Conservation (phyloP, 2,888 invertebrate genomes). For the Andrena flavipes region DNA sequence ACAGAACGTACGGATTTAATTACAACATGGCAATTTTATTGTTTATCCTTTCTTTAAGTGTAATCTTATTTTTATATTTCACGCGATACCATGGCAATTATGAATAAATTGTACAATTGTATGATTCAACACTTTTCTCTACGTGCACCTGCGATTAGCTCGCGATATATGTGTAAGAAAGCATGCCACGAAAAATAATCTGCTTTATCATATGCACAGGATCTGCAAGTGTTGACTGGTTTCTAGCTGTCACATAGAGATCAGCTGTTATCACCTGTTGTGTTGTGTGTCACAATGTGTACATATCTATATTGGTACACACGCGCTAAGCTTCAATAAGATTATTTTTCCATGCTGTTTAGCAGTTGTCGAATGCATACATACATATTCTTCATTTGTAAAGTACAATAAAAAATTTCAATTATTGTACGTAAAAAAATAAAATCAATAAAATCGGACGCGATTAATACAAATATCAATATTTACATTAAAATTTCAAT, state of each 20-base stretch:
- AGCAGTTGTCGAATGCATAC: not conserved
- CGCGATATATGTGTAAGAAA: not conserved
- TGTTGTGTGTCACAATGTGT: constrained; percentile 33
- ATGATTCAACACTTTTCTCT: not conserved
- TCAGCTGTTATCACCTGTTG: constrained; percentile 63
- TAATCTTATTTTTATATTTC: not conserved
- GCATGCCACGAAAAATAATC: not conserved
- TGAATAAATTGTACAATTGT: not conserved
- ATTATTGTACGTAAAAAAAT: not conserved
- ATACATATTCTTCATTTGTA: not conserved
- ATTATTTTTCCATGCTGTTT: constrained; percentile 15
- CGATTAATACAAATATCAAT: not conserved
- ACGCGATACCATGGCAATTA: not conserved
- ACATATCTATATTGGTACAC: constrained; percentile 20
- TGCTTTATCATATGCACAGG: not conserved
- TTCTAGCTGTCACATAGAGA: constrained; percentile 21
- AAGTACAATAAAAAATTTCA: not conserved
- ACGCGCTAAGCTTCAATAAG: constrained; percentile 8
- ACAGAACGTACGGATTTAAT: not conserved
- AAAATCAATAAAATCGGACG: not conserved
- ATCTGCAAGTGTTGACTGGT: constrained; percentile 6
- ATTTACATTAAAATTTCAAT: not conserved
- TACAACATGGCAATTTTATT: not conserved
- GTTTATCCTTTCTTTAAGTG: not conserved
- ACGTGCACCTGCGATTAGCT: not conserved